A percentile compares a stretch with the other conserved stretches of the same genome.
phyloP scores from a whole-genome alignment of 2,888 invertebrate genomes.

The Lepidochrysops patricia region DNA sequence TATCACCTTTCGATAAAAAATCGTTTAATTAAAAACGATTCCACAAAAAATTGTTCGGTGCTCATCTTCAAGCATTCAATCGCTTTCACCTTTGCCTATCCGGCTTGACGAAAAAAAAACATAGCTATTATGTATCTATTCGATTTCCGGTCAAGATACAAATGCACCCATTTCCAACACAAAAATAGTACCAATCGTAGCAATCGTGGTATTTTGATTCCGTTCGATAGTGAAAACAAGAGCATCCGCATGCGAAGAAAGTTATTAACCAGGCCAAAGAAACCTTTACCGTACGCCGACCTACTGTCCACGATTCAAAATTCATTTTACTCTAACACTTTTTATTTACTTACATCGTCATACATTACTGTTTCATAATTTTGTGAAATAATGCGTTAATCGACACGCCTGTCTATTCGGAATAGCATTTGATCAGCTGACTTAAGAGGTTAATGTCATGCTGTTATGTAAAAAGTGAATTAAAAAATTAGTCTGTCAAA shows the following conservation, averaged over 20 bases:
- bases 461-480: constrained; percentile 46
- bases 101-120: not conserved
- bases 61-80: not conserved
- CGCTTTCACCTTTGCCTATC: not conserved
- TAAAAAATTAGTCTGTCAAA: constrained; percentile 14
- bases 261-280: constrained; percentile 57
- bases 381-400: not conserved
- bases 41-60: not conserved
- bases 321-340: constrained; percentile 48
- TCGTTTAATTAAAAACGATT: not conserved
- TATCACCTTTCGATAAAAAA: constrained; percentile 8
- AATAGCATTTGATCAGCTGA: constrained; percentile 36
- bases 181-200: too few species aligned
- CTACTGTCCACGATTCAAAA: constrained; percentile 51
- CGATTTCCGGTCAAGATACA: too few species aligned
- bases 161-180: too few species aligned
- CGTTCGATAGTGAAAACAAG: constrained; percentile 10
- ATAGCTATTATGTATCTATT: too few species aligned
- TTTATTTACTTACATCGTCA: not conserved
- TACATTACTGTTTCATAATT: not conserved
- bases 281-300: constrained; percentile 57
- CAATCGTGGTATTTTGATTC: not conserved
- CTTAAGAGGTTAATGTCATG: constrained; percentile 44
- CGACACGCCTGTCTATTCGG: not conserved
- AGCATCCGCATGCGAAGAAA: constrained; percentile 47